Evolutionary conservation across 2,113 vertebrate genomes (phyloP).

Genomic region (Laticauda laticaudata): DNA sequence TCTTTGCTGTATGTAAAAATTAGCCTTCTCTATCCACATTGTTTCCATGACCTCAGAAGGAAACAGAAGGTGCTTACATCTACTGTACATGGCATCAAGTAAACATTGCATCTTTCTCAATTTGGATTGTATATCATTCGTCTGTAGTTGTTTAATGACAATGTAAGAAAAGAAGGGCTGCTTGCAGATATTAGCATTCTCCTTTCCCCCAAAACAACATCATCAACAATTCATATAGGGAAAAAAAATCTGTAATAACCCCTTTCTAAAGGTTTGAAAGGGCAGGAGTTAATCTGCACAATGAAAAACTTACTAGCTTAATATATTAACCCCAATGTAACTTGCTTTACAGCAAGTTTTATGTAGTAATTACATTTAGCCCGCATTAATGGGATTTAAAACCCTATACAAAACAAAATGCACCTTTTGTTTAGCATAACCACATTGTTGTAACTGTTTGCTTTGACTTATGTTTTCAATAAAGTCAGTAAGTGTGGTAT

Average conservation of each 20-base stretch:
- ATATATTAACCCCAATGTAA: slow-evolving; percentile 25
- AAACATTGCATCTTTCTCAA: neutral
- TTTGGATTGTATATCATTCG: neutral
- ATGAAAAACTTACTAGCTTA: slow-evolving; percentile 35
- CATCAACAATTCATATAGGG: neutral
- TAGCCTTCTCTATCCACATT: neutral
- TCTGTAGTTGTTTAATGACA: slow-evolving; percentile 62
- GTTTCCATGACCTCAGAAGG: neutral
- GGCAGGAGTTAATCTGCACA: slow-evolving; percentile 5
- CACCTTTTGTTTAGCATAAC: slow-evolving; percentile 43
- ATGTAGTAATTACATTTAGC: neutral
- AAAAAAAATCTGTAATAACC: neutral
- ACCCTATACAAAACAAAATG: slow-evolving; percentile 6
- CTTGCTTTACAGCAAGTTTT: slow-evolving; percentile 28
- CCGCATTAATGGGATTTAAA: slow-evolving; percentile 48
- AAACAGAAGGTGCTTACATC: neutral
- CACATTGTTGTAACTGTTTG: slow-evolving; percentile 30
- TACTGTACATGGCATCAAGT: neutral
- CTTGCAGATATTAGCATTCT: neutral
- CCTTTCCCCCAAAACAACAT: neutral
- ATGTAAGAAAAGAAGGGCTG: slow-evolving; percentile 12
- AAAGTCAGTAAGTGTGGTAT: slow-evolving; percentile 24
- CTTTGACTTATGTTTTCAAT: slow-evolving; percentile 41
- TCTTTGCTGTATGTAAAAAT: neutral
- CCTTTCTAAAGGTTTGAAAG: slow-evolving; percentile 18